A percentile compares a stretch with the other conserved stretches of the same genome.
Evolutionary conservation across 2,888 invertebrate genomes (phyloP).

Genomic region (Sesamia inferens): DNA sequence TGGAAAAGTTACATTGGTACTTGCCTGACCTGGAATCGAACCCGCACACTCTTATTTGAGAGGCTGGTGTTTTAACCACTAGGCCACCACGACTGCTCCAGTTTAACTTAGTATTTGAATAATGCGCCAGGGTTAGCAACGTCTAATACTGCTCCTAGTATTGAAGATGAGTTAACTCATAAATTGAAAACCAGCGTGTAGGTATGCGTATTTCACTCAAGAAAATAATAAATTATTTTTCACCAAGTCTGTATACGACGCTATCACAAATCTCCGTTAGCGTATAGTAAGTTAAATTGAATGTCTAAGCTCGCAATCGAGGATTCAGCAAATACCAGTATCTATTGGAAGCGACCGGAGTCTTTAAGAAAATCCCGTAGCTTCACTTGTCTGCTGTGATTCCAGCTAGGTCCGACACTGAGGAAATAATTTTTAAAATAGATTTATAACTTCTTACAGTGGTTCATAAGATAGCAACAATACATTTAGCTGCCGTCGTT

Average conservation of each 20-base stretch:
- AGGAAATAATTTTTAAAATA: slow-evolving; percentile 56
- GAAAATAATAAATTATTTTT: slow-evolving; percentile 66
- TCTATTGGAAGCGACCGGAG: slow-evolving; percentile 81
- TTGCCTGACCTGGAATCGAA: too few species aligned
- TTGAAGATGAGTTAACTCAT: slow-evolving; percentile 21
- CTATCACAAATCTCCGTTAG: slow-evolving; percentile 80
- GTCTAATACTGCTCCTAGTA: background rate
- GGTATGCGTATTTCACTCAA: slow-evolving; percentile 50
- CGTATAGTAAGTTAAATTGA: slow-evolving; percentile 85
- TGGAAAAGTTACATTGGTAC: too few species aligned
- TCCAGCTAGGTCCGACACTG: slow-evolving; percentile 52
- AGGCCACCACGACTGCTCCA: too few species aligned
- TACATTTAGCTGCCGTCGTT: background rate
- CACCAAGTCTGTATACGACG: slow-evolving; percentile 67
- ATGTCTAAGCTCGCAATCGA: slow-evolving; percentile 83
- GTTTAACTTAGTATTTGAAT: background rate
- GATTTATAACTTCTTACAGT: slow-evolving; percentile 35
- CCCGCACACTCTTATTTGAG: too few species aligned
- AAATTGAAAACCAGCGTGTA: slow-evolving; percentile 30
- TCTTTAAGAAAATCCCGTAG: slow-evolving; percentile 81
- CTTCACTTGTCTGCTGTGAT: slow-evolving; percentile 74
- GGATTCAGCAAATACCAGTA: slow-evolving; percentile 85
- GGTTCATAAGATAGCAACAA: slow-evolving; percentile 1
- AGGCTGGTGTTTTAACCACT: too few species aligned
- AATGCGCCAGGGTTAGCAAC: background rate